Conservation (phyloP, 2,797 vertebrate genomes). For the Takifugu rubripes region DNA sequence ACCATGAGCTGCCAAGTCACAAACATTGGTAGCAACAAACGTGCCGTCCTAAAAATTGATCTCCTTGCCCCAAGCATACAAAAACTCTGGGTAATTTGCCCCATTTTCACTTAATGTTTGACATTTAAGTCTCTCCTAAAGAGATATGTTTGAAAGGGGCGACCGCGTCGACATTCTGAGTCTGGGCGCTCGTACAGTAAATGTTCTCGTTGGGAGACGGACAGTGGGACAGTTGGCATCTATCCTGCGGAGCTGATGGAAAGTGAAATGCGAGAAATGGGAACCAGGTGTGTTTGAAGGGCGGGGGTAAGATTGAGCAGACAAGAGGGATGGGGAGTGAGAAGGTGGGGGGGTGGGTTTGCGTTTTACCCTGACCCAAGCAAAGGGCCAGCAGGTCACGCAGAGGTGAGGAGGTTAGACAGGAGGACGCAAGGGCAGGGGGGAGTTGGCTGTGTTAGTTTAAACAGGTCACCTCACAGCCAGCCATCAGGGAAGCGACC, state of each 20-base stretch:
- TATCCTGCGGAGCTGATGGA: conserved; percentile 41
- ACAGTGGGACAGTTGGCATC: conserved; percentile 31
- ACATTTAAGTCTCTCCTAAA: neutral
- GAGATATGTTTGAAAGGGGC: neutral
- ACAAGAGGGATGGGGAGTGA: conserved; percentile 3
- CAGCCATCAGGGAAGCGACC: conserved; percentile 49
- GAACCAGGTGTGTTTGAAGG: conserved; percentile 70
- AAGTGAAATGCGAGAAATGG: conserved; percentile 75
- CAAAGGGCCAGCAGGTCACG: conserved; percentile 58
- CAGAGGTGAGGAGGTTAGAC: conserved; percentile 54
- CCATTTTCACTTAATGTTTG: neutral
- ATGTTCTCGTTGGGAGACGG: conserved; percentile 16
- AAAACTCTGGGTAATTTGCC: neutral
- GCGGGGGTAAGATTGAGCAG: conserved; percentile 39
- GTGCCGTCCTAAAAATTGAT: neutral
- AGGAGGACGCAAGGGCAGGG: conserved; percentile 34
- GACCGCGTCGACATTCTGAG: conserved; percentile 17
- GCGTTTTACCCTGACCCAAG: conserved; percentile 50
- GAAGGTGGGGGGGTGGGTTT: neutral
- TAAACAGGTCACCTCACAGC: conserved; percentile 69
- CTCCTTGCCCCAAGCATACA: conserved; percentile 2
- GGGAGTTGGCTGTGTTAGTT: conserved; percentile 56
- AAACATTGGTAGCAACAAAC: no score
- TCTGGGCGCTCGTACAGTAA: conserved; percentile 4
- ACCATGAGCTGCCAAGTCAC: no score